A percentile compares a stretch with the other conserved stretches of the same genome.
Evolutionary conservation across 1,140 invertebrate species (phyloP).

Genomic region (Armadillidium nasatum): DNA sequence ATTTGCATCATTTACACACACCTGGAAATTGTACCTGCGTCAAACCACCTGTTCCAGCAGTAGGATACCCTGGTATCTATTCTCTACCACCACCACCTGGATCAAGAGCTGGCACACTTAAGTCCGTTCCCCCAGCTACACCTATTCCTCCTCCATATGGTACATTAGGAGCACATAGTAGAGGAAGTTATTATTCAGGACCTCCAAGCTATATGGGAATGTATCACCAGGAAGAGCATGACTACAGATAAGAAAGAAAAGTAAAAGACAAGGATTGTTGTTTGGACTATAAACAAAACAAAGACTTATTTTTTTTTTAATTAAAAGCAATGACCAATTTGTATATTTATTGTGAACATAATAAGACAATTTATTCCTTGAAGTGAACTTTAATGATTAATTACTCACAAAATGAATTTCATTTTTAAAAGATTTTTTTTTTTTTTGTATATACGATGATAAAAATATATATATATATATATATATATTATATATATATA

Average conservation of each 20-base stretch:
- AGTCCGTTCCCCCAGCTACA: conserved; percentile 42
- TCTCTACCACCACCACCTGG: conserved; percentile 46
- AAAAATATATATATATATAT: too few relatives aligned
- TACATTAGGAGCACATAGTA: conserved; percentile 46
- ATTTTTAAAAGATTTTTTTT: too few relatives aligned
- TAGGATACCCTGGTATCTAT: conserved; percentile 46
- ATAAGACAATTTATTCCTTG: too few relatives aligned
- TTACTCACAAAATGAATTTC: too few relatives aligned
- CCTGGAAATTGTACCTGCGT: conserved; percentile 50
- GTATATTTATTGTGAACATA: too few relatives aligned
- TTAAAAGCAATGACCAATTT: too few relatives aligned
- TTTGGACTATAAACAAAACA: too few relatives aligned
- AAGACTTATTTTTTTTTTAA: too few relatives aligned
- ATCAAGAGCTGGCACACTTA: conserved; percentile 45
- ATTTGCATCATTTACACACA: conserved; percentile 32
- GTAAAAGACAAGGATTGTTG: too few relatives aligned
- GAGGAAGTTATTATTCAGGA: conserved; percentile 42
- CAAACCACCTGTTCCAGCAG: conserved; percentile 47
- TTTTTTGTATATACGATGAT: too few relatives aligned
- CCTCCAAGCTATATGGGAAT: neutral
- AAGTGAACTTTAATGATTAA: too few relatives aligned
- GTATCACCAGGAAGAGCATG: neutral
- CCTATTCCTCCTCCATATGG: conserved; percentile 46
- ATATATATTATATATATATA: too few relatives aligned
- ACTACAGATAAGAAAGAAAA: neutral